These are phyloP conservation scores for Leiothrix lutea DNA, from an alignment of 2,113 vertebrate genomes.

Conservation along the genomic window DNA sequence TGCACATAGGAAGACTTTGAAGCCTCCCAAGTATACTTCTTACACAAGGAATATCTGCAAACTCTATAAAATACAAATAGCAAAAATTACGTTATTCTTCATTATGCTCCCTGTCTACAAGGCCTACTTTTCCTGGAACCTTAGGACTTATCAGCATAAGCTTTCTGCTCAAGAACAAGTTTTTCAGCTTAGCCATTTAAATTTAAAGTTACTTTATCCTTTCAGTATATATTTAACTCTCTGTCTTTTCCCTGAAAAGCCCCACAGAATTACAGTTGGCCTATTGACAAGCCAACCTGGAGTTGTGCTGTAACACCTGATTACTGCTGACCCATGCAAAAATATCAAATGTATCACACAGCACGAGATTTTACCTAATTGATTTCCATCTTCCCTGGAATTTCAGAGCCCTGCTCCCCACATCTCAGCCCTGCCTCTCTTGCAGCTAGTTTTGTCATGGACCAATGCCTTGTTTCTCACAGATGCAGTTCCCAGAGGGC, in stretches of 20 bases:
- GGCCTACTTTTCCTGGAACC: neutral
- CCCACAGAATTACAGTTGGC: neutral
- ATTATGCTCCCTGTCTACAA: neutral
- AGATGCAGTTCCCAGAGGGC: neutral
- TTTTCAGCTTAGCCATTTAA: neutral
- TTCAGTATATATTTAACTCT: neutral
- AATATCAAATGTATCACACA: neutral
- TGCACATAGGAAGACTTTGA: neutral
- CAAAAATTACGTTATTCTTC: slow-evolving; percentile 10
- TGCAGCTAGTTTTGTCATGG: neutral
- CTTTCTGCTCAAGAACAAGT: neutral
- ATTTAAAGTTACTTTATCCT: neutral
- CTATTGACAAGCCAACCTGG: neutral
- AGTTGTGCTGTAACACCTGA: neutral
- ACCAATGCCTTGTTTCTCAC: neutral
- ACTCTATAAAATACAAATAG: neutral
- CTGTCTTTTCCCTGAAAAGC: neutral
- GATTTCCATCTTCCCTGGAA: neutral
- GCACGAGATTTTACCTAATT: neutral
- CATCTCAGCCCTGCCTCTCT: neutral
- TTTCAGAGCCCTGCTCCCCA: neutral
- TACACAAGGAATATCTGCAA: neutral
- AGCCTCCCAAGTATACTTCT: neutral
- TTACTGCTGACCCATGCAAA: fast-evolving
- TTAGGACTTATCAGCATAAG: neutral